Conservation (phyloP, 1,140 invertebrate species). For the Propsilocerus akamusi region DNA sequence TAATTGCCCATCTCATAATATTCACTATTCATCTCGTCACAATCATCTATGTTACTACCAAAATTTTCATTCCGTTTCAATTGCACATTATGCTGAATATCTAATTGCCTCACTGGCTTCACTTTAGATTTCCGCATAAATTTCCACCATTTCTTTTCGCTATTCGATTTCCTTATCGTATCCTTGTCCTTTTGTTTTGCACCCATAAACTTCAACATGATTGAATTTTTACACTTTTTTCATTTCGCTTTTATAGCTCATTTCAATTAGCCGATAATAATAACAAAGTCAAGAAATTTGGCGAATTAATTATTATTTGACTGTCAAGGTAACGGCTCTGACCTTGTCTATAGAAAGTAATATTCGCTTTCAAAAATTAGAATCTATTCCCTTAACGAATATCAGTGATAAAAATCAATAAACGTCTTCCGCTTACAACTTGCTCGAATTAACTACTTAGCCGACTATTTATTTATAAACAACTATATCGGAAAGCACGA, state of each 20-base stretch:
- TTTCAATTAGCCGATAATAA: neutral
- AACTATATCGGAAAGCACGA: no score
- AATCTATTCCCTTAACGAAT: neutral
- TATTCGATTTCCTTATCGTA: neutral
- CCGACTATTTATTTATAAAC: neutral
- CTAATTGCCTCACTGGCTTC: neutral
- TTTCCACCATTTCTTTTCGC: neutral
- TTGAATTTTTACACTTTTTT: neutral
- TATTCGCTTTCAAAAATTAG: neutral
- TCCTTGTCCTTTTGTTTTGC: neutral
- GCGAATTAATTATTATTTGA: neutral
- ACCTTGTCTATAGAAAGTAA: neutral
- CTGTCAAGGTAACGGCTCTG: neutral
- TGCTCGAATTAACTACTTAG: neutral
- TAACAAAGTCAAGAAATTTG: neutral
- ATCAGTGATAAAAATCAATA: neutral
- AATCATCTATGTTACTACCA: neutral
- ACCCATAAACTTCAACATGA: neutral
- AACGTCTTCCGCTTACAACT: neutral
- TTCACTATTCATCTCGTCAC: no score
- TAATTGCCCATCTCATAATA: neutral
- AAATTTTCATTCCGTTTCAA: neutral
- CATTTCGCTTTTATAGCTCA: neutral
- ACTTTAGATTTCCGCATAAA: neutral
- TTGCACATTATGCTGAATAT: neutral